Base-by-base conservation (phyloP, 2,113 vertebrate genomes). In the Petrocephalus zakoni region DNA sequence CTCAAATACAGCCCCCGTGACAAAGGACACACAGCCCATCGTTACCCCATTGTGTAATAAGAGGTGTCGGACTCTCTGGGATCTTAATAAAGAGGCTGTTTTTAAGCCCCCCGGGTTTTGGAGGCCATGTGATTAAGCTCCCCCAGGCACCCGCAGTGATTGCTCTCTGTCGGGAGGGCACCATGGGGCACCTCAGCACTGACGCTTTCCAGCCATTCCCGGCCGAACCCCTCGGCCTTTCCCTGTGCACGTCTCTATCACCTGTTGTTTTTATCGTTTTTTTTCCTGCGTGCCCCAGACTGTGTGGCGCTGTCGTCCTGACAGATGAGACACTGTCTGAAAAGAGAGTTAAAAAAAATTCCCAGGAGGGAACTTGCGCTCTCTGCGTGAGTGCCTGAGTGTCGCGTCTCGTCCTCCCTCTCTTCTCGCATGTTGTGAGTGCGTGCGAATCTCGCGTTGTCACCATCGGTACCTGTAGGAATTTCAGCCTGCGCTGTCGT, bases 311-410 rank as follows among this genome's bases (percentile, higher is more conserved):
- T 78, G 72, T 78, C 72, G 15, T 78, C 72, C 29, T 42, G 72
- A 78, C 34, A 78, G 72, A 78, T 78, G 72, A 78, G 72, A 78
- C 72, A 37, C n/a, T 42, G 72, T 78, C 72, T 78, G 72, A 78
- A 78, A 78, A 78, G 34, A 19, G 72, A 19, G 29, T 78, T 42
- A 78, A 78, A 78, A 42, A 75, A 78, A 78, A 78, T 42, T 78
- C 72, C 72, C 72, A 8, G 34, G 72, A 42, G 72, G 72, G 72
- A 78, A 37, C 13, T 29, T 42, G 72, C 34, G 5, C 61, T 68
- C n/a, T n/a, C 9, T 13, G 61, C 17, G 4, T 15, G 42, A n/a
- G 82, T 84, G 37, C 13, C 83, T 52, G 83, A 49, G 25, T 78
- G 29, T 78, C 34, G 29, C 34, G 2, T 34, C 17, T 78, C 72